Evolutionary conservation across 2,113 vertebrate genomes (phyloP).

Genomic region (Rhea americana): DNA sequence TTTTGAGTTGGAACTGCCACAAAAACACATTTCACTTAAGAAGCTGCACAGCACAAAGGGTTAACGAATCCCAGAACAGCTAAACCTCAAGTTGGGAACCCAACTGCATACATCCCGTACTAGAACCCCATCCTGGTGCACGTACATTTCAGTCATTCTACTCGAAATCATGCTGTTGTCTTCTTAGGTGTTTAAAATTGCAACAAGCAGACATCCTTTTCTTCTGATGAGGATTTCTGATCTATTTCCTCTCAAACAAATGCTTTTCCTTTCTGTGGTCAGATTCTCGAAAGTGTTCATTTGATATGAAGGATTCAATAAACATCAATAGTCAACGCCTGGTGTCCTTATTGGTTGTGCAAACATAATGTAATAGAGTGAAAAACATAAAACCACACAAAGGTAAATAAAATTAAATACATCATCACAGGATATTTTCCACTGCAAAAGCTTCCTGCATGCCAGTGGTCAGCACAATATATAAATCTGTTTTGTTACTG

Average conservation of each 20-base stretch:
- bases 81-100: not conserved
- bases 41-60: not conserved
- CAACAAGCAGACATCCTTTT: constrained; percentile 5
- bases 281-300: constrained; percentile 1
- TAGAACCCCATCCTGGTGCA: not conserved
- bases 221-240: not conserved
- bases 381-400: not conserved
- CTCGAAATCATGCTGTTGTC: not conserved
- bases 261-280: constrained; percentile 3
- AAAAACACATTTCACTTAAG: not conserved
- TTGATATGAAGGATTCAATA: constrained; percentile 48
- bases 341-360: constrained; percentile 15
- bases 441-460: not conserved
- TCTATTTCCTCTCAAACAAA: not conserved
- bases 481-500: not conserved
- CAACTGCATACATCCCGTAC: not conserved
- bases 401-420: not conserved
- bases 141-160: not conserved
- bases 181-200: not conserved
- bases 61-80: not conserved
- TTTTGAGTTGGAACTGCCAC: not conserved
- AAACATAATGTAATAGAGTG: not conserved
- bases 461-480: not conserved
- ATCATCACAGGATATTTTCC: constrained; percentile 13
- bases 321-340: constrained; percentile 22